Percentiles rank a stretch among this genome's conserved stretches.
These are phyloP conservation scores for Protosalanx chinensis DNA, from an alignment of 2,797 vertebrate species.

Conservation along the genomic window DNA sequence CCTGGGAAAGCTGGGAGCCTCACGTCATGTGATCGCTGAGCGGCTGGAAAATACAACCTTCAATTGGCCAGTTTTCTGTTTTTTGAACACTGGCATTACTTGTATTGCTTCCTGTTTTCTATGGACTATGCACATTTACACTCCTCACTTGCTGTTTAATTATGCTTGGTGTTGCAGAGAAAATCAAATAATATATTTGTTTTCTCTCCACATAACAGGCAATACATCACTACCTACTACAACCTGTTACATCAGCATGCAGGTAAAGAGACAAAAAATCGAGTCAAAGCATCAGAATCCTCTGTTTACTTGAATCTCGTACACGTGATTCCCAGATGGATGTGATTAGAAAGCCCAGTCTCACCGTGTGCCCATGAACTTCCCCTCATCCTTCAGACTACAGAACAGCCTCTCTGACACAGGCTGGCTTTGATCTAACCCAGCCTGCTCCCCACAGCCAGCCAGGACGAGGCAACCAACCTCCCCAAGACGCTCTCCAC, in stretches of 20 bases:
- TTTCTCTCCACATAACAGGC: no score
- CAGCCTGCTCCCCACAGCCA: slow-evolving; percentile 1
- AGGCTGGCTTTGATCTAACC: slow-evolving; percentile 47
- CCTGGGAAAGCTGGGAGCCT: background rate
- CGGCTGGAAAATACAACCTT: background rate
- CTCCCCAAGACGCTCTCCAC: slow-evolving; percentile 57
- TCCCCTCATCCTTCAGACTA: background rate
- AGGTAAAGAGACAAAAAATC: background rate
- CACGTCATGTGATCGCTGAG: background rate
- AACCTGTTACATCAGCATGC: background rate
- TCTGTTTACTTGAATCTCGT: slow-evolving; percentile 18
- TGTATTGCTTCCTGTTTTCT: background rate
- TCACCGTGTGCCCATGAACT: background rate
- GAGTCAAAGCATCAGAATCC: background rate
- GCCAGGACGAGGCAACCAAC: slow-evolving; percentile 48
- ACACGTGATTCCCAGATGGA: slow-evolving; percentile 35
- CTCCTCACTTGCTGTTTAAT: no score
- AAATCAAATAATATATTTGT: no score
- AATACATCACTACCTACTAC: background rate
- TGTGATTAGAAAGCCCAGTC: slow-evolving; percentile 5
- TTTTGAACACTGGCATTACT: background rate
- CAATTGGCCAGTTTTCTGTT: background rate
- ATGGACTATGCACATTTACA: background rate
- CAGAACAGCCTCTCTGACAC: slow-evolving; percentile 24
- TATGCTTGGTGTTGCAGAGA: no score